Evolutionary conservation across 2,113 vertebrate genomes (phyloP).

Genomic region (Felis chaus): DNA sequence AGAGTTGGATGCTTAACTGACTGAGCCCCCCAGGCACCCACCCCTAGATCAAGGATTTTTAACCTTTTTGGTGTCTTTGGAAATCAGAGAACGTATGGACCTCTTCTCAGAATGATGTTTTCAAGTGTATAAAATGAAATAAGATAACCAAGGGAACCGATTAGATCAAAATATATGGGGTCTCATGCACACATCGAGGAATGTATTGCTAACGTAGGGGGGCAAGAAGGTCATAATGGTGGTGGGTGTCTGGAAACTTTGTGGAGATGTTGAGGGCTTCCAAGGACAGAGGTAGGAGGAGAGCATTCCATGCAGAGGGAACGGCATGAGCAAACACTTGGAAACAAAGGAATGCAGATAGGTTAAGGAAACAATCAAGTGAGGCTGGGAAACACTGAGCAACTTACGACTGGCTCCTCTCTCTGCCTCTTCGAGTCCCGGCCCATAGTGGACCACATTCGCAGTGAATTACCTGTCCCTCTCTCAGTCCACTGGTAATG

Average conservation of each 20-base stretch:
- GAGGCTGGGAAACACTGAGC: not conserved
- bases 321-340: not conserved
- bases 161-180: accelerated
- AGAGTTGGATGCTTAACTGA: no score
- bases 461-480: accelerated
- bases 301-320: not conserved
- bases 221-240: not conserved
- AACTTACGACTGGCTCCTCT: not conserved
- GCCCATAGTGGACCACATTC: not conserved
- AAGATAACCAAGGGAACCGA: not conserved
- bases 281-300: not conserved
- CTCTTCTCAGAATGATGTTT: not conserved
- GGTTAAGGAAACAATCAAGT: not conserved
- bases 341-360: not conserved
- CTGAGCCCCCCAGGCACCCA: no score
- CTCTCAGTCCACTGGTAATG: not conserved
- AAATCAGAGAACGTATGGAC: not conserved
- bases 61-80: not conserved
- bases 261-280: not conserved
- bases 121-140: not conserved
- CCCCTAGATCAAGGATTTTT: not conserved
- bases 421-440: not conserved
- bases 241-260: not conserved
- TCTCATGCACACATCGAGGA: not conserved
- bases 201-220: accelerated